Evolutionary conservation across 2,113 vertebrate species (phyloP).

Genomic region (Phasianus colchicus): DNA sequence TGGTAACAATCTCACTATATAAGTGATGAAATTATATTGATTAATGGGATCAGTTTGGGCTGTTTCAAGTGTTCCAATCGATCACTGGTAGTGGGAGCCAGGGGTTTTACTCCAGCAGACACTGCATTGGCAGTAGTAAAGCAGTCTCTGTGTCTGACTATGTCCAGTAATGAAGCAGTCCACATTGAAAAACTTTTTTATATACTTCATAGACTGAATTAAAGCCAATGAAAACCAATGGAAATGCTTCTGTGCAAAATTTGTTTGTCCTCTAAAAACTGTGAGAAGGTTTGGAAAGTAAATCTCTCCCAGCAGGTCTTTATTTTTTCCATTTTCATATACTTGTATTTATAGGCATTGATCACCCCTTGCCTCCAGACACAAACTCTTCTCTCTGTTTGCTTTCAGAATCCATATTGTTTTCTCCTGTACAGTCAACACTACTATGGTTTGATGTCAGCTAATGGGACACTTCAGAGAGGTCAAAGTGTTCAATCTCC

Average conservation of each 20-base stretch:
- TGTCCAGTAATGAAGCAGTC: neutral
- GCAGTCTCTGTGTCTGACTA: neutral
- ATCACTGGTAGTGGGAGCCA: neutral
- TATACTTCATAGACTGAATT: neutral
- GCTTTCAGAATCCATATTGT: neutral
- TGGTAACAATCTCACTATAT: no score
- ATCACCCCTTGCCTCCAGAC: no score
- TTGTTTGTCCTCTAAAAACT: neutral
- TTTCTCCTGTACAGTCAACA: neutral
- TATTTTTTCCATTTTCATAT: neutral
- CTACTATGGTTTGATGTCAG: neutral
- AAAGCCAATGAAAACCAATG: accelerated
- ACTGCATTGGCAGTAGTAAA: neutral
- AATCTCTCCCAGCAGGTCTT: neutral
- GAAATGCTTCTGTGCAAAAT: neutral
- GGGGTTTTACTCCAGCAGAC: neutral
- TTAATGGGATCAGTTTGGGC: neutral
- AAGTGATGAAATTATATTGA: neutral
- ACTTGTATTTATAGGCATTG: neutral
- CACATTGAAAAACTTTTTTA: neutral
- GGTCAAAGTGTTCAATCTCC: neutral
- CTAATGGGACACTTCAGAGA: neutral
- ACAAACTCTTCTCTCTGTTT: neutral
- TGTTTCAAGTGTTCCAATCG: neutral
- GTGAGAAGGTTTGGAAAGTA: neutral